These are phyloP conservation scores for Holacanthella duospinosa DNA, from an alignment of 2,888 invertebrate species.

Conservation along the genomic window DNA sequence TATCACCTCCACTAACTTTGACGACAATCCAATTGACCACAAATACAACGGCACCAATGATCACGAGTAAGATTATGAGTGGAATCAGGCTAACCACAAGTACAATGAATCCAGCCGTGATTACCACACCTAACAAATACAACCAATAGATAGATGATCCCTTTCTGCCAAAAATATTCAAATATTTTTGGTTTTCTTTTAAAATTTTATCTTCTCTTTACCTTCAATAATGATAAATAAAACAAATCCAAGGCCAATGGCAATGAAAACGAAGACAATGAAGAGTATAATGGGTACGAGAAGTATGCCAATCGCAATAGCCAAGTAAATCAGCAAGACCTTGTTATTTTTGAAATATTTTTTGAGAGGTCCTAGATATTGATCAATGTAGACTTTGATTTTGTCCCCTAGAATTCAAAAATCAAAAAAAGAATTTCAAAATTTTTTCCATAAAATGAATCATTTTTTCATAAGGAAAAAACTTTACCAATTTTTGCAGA, in stretches of 20 bases:
- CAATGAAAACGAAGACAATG: not conserved
- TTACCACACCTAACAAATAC: not conserved
- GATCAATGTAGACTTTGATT: not conserved
- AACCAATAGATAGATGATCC: not conserved
- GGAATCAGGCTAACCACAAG: not conserved
- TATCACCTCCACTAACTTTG: not conserved
- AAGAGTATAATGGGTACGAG: not conserved
- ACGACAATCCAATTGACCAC: not conserved
- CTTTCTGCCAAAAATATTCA: not conserved
- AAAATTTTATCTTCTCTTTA: not conserved
- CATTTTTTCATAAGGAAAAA: no score
- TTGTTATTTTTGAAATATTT: not conserved
- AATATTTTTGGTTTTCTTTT: no score
- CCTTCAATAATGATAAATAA: not conserved
- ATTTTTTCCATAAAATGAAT: no score
- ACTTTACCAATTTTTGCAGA: not conserved
- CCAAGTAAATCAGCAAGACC: not conserved
- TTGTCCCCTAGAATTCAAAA: not conserved
- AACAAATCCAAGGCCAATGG: not conserved
- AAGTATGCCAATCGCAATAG: not conserved
- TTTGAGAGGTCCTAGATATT: not conserved
- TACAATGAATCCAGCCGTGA: not conserved
- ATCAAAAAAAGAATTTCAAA: no score
- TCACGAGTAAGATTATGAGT: not conserved
- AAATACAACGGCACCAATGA: not conserved